Conservation (phyloP, 2,113 vertebrate species). For the Sorex araneus region DNA sequence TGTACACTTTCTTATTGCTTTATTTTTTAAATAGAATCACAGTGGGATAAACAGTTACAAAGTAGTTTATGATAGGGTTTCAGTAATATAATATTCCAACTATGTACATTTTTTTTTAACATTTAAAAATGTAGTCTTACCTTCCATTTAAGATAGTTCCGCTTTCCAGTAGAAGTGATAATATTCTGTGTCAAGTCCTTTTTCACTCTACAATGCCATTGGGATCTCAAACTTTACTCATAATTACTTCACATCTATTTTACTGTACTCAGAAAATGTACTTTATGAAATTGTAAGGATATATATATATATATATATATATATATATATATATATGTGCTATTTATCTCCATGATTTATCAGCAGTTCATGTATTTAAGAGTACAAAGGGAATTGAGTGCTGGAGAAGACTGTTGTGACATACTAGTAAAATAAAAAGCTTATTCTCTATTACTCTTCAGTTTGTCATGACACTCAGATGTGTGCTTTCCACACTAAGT, state of each 20-base stretch:
- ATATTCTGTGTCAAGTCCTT: not conserved
- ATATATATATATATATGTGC: not conserved
- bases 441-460: not conserved
- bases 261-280: not conserved
- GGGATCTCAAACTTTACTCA: not conserved
- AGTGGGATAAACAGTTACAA: no score
- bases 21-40: no score
- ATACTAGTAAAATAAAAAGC: not conserved
- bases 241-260: not conserved
- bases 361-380: not conserved
- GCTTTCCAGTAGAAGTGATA: not conserved
- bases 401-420: not conserved
- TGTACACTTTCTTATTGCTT: not conserved
- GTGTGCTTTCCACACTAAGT: not conserved
- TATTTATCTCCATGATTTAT: conserved; percentile 31
- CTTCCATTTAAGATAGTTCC: not conserved
- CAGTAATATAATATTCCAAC: no score
- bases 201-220: not conserved
- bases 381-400: not conserved
- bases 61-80: no score
- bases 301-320: no score
- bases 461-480: not conserved
- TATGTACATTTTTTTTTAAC: not conserved
- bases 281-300: conserved; percentile 35
- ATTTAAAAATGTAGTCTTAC: not conserved